phyloP scores from a whole-genome alignment of 2,888 invertebrate genomes.

The Aricia artaxerxes region DNA sequence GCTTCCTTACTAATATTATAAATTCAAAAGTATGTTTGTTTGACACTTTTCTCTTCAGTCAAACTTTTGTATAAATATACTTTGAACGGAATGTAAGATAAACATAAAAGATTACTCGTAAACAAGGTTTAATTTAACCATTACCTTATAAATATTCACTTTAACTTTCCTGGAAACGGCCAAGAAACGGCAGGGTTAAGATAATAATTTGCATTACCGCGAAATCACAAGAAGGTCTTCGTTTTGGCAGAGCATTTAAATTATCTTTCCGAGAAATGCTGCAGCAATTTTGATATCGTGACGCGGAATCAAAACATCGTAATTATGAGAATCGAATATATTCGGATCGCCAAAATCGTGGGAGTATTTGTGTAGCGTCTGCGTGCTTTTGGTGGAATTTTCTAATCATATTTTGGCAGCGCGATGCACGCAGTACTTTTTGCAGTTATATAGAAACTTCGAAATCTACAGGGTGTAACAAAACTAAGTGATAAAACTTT shows the following conservation, averaged over 20 bases:
- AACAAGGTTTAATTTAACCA: too few species aligned
- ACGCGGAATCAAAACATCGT: constrained; percentile 8
- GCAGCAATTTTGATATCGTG: constrained; percentile 4
- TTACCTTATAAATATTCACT: too few species aligned
- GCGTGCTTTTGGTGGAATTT: background rate
- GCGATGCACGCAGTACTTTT: background rate
- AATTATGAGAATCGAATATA: constrained; percentile 9
- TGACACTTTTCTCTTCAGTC: too few species aligned
- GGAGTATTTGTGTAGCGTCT: background rate
- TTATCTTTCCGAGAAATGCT: background rate
- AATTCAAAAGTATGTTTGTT: too few species aligned
- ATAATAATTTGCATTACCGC: background rate
- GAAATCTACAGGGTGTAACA: too few species aligned
- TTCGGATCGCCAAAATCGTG: background rate
- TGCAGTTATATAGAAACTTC: background rate
- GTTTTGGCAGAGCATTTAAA: background rate
- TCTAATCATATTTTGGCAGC: constrained; percentile 3
- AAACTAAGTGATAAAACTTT: too few species aligned
- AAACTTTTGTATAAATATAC: too few species aligned
- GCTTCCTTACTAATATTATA: too few species aligned
- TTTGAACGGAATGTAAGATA: too few species aligned
- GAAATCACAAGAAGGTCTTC: background rate
- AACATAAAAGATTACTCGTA: too few species aligned
- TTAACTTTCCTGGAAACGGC: too few species aligned
- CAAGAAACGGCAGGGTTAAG: too few species aligned